A percentile compares a stretch with the other conserved stretches of the same genome.
These are phyloP conservation scores for Planiliza haematocheilus DNA, from an alignment of 2,113 vertebrate species.

Conservation along the genomic window DNA sequence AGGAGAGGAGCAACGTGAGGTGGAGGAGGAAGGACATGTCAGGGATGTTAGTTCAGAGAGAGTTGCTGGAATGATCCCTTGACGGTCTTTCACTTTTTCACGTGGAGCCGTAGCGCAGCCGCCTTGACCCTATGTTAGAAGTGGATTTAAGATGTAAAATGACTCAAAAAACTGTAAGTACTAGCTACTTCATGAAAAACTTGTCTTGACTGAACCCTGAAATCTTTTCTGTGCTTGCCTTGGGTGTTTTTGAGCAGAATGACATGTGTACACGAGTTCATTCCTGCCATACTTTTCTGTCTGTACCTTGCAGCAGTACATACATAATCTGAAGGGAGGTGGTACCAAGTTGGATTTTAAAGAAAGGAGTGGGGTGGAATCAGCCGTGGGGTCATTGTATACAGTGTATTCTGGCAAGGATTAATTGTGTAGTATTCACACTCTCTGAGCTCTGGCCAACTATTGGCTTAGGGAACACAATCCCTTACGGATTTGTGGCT, in stretches of 20 bases:
- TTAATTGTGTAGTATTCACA: constrained; percentile 64
- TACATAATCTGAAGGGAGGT: background rate
- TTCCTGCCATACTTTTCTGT: constrained; percentile 7
- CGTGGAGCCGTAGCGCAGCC: constrained; percentile 46
- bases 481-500: constrained; percentile 71
- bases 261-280: background rate
- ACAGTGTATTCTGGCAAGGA: constrained; percentile 47
- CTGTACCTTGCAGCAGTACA: constrained; percentile 4
- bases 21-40: constrained; percentile 68
- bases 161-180: constrained; percentile 70
- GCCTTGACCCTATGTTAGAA: constrained; percentile 30
- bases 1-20: constrained; percentile 53
- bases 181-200: constrained; percentile 13
- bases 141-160: constrained; percentile 65
- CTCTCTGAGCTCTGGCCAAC: constrained; percentile 45
- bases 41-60: constrained; percentile 65
- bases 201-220: background rate
- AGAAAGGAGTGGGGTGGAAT: background rate
- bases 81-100: constrained; percentile 45
- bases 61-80: constrained; percentile 57
- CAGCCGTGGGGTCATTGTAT: constrained; percentile 14
- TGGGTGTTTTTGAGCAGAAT: constrained; percentile 17
- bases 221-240: constrained; percentile 4
- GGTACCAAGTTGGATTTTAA: constrained; percentile 14
- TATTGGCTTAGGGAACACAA: constrained; percentile 64